These are phyloP conservation scores for Allygus modestus DNA, from an alignment of 2,888 invertebrate genomes.

Conservation along the genomic window DNA sequence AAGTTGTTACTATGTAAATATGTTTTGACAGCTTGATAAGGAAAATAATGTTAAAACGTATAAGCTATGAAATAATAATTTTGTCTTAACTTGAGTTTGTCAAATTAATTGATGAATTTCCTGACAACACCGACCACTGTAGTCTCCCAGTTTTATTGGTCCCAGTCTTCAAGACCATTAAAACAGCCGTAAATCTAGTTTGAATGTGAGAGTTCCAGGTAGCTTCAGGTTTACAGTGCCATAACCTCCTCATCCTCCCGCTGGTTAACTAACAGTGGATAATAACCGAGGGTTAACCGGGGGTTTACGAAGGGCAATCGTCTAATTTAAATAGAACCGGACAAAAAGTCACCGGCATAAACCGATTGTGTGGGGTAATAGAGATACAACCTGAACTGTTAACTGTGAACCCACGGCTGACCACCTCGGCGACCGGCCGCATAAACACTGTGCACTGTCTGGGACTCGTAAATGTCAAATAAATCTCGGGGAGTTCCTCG, in stretches of 20 bases:
- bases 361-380: conserved; percentile 1
- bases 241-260: background rate
- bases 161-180: background rate
- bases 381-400: background rate
- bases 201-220: background rate
- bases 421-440: background rate
- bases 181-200: background rate
- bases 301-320: conserved; percentile 12
- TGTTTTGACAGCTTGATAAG: no score
- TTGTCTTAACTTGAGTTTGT: background rate
- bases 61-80: no score
- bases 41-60: no score
- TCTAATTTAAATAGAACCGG: background rate
- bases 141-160: background rate
- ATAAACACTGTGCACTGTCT: conserved; percentile 4
- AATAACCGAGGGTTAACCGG: conserved; percentile 22
- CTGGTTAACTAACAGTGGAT: background rate
- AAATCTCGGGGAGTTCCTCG: conserved; percentile 15
- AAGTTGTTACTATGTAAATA: no score
- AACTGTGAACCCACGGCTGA: background rate
- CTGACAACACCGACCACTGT: background rate
- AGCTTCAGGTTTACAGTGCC: background rate
- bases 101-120: background rate
- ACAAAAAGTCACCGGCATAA: conserved; percentile 5
- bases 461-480: conserved; percentile 14